Evolutionary conservation across 2,113 vertebrate species (phyloP).

Genomic region (Chloroceryle aenea): DNA sequence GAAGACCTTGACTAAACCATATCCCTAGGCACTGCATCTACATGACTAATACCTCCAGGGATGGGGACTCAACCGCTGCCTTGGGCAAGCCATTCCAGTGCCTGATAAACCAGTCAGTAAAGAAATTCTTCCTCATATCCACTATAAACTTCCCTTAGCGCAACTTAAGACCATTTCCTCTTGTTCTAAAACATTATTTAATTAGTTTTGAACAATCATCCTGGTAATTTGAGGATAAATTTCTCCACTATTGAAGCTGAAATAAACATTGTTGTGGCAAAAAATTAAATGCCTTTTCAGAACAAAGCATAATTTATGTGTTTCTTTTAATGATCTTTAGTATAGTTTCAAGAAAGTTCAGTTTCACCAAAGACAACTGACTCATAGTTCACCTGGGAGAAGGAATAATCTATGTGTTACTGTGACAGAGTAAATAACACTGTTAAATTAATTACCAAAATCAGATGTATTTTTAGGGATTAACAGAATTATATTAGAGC

Average conservation of each 20-base stretch:
- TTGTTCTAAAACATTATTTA: background rate
- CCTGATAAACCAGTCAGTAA: no score
- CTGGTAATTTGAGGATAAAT: background rate
- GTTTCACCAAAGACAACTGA: background rate
- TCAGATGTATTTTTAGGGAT: background rate
- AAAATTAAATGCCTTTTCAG: background rate
- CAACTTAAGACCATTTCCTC: no score
- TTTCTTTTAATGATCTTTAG: background rate
- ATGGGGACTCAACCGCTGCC: no score
- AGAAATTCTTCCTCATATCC: no score
- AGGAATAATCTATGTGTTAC: background rate
- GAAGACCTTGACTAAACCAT: no score
- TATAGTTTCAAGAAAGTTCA: background rate
- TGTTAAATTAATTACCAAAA: background rate
- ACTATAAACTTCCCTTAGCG: no score
- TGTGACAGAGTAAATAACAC: background rate
- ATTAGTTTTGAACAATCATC: background rate
- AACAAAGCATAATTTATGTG: background rate
- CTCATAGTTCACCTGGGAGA: background rate
- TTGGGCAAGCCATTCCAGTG: no score
- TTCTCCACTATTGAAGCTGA: background rate
- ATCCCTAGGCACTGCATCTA: no score
- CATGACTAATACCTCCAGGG: no score
- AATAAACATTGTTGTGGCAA: background rate
- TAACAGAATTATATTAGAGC: background rate